These are phyloP conservation scores for Mungos mungo DNA, from an alignment of 2,113 vertebrate genomes.

Conservation along the genomic window DNA sequence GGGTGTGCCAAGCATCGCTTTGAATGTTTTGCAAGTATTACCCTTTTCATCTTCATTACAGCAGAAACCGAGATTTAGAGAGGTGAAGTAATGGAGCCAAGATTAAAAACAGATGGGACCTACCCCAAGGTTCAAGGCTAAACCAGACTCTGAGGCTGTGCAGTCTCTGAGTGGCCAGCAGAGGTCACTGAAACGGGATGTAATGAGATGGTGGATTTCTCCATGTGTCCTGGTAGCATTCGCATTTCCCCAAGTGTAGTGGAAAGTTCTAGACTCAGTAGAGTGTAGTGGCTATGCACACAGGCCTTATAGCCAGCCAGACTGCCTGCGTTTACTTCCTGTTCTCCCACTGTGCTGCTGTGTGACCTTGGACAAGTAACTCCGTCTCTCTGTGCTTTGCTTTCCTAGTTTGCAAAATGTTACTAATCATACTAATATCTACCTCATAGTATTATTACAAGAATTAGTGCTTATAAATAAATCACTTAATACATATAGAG, in stretches of 20 bases:
- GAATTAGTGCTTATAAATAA: not conserved
- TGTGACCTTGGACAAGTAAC: not conserved
- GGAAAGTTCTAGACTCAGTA: not conserved
- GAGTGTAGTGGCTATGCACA: fast-evolving
- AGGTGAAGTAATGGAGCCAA: not conserved
- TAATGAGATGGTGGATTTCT: not conserved
- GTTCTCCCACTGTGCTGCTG: not conserved
- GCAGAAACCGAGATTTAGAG: not conserved
- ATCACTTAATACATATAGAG: not conserved
- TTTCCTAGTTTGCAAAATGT: slow-evolving; percentile 25
- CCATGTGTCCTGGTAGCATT: not conserved
- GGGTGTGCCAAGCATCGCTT: not conserved
- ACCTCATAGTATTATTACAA: not conserved
- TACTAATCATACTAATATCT: not conserved
- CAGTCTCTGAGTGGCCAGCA: not conserved
- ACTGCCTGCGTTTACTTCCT: not conserved
- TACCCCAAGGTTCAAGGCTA: not conserved
- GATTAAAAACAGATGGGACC: not conserved
- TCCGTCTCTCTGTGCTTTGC: not conserved
- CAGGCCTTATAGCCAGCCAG: not conserved
- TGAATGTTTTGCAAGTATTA: not conserved
- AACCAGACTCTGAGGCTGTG: not conserved
- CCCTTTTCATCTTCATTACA: not conserved
- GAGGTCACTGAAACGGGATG: not conserved
- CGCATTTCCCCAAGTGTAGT: not conserved